Conservation (phyloP, 2,888 invertebrate genomes). For the Strigamia transsilvanica region DNA sequence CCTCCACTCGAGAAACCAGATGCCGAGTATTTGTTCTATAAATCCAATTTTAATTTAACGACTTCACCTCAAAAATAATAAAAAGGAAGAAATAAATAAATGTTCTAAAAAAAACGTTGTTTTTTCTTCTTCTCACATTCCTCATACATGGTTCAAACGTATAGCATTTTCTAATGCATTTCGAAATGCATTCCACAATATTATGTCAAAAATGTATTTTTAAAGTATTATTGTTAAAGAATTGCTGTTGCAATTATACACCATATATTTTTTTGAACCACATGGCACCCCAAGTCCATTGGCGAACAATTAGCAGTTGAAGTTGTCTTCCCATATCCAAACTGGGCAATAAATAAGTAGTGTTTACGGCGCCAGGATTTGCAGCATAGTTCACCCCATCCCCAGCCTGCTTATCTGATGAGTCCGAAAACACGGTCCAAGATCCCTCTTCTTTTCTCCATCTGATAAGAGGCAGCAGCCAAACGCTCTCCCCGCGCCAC, state of each 20-base stretch:
- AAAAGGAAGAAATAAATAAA: background rate
- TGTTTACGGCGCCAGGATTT: constrained; percentile 22
- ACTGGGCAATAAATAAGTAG: constrained; percentile 11
- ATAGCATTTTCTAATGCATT: too few relatives aligned
- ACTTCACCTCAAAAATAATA: background rate
- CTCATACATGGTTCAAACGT: too few relatives aligned
- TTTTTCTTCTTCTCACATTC: too few relatives aligned
- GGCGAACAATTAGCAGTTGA: constrained; percentile 36
- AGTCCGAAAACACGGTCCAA: background rate
- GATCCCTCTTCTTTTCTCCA: background rate
- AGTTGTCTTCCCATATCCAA: constrained; percentile 13
- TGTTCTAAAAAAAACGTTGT: too few relatives aligned
- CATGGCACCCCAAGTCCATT: constrained; percentile 4
- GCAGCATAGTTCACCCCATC: constrained; percentile 33
- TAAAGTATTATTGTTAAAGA: too few relatives aligned
- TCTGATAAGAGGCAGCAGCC: constrained; percentile 26
- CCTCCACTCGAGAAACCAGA: background rate
- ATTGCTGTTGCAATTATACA: too few relatives aligned
- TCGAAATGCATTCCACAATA: too few relatives aligned
- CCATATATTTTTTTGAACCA: too few relatives aligned
- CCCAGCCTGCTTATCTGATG: constrained; percentile 10
- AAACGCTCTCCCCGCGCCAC: background rate
- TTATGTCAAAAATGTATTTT: too few relatives aligned
- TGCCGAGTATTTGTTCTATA: background rate
- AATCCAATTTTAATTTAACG: background rate